A percentile compares a stretch with the other conserved stretches of the same genome.
phyloP scores from a whole-genome alignment of 2,888 invertebrate genomes.

The Adelognathus sp. region DNA sequence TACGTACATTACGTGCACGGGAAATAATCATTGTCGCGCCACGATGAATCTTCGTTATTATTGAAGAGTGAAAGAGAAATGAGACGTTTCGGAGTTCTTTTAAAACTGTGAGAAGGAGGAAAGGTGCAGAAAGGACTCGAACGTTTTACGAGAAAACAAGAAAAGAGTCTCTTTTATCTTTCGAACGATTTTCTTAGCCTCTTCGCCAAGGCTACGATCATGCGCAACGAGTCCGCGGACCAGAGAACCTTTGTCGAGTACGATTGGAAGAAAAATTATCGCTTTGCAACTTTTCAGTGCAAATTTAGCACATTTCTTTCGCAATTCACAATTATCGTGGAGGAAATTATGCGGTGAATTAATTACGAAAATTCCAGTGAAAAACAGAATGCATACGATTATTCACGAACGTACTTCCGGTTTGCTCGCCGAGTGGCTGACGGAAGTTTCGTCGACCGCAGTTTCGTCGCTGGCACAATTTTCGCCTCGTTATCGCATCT shows the following conservation, averaged over 20 bases:
- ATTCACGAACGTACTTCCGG: not conserved
- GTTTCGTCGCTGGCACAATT: not conserved
- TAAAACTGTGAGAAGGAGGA: too few relatives aligned
- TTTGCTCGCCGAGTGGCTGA: not conserved
- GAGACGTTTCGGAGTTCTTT: too few relatives aligned
- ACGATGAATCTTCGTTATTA: too few relatives aligned
- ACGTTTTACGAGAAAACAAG: not conserved
- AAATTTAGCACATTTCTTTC: not conserved
- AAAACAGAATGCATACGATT: not conserved
- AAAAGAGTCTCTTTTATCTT: not conserved
- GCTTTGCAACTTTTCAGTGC: not conserved
- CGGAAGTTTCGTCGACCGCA: constrained; percentile 19
- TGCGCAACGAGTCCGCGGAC: constrained; percentile 28
- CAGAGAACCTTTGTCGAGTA: constrained; percentile 17
- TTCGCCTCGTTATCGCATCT: constrained; percentile 1
- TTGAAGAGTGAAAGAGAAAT: too few relatives aligned
- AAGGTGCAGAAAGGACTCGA: too few relatives aligned
- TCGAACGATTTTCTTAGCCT: not conserved
- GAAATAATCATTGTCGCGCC: constrained; percentile 12
- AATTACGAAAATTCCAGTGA: not conserved
- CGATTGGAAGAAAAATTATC: not conserved
- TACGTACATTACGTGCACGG: too few relatives aligned
- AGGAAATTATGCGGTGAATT: not conserved
- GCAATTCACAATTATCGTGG: not conserved
- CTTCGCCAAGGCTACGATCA: constrained; percentile 5